A percentile compares a stretch with the other conserved stretches of the same genome.
Evolutionary conservation across 2,797 vertebrate genomes (phyloP).

Genomic region (Phyllotis vaccarum): DNA sequence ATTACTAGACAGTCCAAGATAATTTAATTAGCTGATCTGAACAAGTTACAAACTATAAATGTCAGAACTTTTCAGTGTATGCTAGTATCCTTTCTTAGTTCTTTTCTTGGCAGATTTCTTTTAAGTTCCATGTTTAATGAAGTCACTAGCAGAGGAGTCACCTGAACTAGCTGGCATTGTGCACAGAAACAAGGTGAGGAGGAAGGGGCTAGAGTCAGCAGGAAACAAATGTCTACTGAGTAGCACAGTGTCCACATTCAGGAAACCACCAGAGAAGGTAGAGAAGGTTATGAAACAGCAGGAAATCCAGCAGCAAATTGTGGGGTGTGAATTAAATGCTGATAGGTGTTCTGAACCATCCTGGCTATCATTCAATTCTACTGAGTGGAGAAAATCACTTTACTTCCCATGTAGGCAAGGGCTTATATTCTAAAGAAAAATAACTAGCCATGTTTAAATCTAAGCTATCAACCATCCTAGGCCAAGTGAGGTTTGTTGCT

Average conservation of each 20-base stretch:
- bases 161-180: neutral
- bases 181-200: neutral
- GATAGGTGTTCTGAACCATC: neutral
- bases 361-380: slow-evolving; percentile 8
- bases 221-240: neutral
- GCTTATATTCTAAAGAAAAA: slow-evolving; percentile 19
- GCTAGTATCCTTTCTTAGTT: neutral
- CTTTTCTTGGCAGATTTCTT: slow-evolving; percentile 12
- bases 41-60: neutral
- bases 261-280: neutral
- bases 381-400: slow-evolving; percentile 47
- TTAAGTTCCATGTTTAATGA: slow-evolving; percentile 44
- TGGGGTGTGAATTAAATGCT: neutral
- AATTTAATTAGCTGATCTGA: slow-evolving; percentile 45
- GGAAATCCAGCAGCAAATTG: neutral
- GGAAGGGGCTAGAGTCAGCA: neutral
- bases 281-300: slow-evolving; percentile 10
- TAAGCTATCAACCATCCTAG: neutral
- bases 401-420: neutral
- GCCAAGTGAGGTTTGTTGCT: neutral
- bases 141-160: neutral
- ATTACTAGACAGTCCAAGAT: slow-evolving; percentile 22
- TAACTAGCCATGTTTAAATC: neutral
- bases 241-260: neutral
- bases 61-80: slow-evolving; percentile 1